Conservation (phyloP, 2,797 vertebrate genomes). For the Enteromius mattozi region DNA sequence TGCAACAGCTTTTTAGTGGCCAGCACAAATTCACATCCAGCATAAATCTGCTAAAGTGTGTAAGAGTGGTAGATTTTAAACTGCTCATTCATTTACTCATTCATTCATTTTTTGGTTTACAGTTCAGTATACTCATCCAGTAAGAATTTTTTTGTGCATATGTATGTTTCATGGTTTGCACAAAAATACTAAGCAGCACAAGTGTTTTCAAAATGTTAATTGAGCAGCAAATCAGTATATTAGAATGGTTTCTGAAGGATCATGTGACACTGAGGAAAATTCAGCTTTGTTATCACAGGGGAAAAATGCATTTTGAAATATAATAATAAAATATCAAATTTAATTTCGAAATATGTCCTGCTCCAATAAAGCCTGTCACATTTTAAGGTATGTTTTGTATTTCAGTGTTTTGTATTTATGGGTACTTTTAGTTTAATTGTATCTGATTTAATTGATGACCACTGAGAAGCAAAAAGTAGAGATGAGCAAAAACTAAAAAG, state of each 20-base stretch:
- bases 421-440: neutral
- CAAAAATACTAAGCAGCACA: neutral
- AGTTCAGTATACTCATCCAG: neutral
- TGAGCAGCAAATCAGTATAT: neutral
- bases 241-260: neutral
- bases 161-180: neutral
- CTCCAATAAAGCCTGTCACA: neutral
- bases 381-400: neutral
- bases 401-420: neutral
- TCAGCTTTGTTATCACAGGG: too few relatives aligned
- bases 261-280: neutral
- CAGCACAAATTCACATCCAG: neutral
- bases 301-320: neutral
- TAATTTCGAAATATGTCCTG: neutral
- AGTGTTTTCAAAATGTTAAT: neutral
- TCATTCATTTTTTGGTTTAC: neutral
- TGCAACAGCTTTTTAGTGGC: neutral
- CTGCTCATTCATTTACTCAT: neutral
- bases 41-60: neutral
- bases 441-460: neutral
- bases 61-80: neutral
- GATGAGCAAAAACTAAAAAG: neutral
- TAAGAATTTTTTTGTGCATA: neutral
- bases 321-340: neutral
- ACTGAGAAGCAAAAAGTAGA: neutral